Evolutionary conservation across 2,113 vertebrate species (phyloP), one percentile per base, ranked within the genome.

Genomic region (Motacilla alba): DNA sequence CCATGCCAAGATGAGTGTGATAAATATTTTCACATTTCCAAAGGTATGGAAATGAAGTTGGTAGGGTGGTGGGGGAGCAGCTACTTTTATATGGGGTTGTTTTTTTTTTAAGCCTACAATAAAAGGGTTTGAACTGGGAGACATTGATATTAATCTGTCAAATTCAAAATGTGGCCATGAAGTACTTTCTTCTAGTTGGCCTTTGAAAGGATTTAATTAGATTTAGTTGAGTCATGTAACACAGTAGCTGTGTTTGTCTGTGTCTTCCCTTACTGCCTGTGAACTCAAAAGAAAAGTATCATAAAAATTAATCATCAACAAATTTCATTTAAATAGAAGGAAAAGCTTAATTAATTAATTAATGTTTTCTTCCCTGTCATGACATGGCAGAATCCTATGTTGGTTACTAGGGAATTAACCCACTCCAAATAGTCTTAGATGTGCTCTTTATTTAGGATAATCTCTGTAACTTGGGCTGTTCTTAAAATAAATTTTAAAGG

Each of bases 31-130:
- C 77, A 49, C 12, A 10, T 59, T 86, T 91, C 50, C 11, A 31
- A 72, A 86, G 39, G 31, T 27, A 67, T 4, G 5, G 17, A 85
- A 58, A 62, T 30, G 2, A 66, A 75, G 13, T 6, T 86, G 26
- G 9, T 2, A 2, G 9, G 3, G 15, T 15, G 3, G 10, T 11
- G 2, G 5, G 3, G 14, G 5, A 47, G 8, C 74, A 87, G 4
- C 2, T 60, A 12, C 10, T 49, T n/a, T 10, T 10, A 5, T 44
- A 26, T 35, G 35, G 35, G 35, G 35, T 53, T 30, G 11, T 7
- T 55, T 20, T 33, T 31, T 30, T 4, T 37, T 30, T 2, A 68
- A 55, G 2, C 2, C 13, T 72, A 10, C 16, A 50, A 23, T 43
- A 23, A 60, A 80, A 68, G 2, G 9, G 56, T 7, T 80, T 77